Base-by-base conservation (phyloP, 2,797 vertebrate genomes). In the Chelidonichthys spinosus region DNA sequence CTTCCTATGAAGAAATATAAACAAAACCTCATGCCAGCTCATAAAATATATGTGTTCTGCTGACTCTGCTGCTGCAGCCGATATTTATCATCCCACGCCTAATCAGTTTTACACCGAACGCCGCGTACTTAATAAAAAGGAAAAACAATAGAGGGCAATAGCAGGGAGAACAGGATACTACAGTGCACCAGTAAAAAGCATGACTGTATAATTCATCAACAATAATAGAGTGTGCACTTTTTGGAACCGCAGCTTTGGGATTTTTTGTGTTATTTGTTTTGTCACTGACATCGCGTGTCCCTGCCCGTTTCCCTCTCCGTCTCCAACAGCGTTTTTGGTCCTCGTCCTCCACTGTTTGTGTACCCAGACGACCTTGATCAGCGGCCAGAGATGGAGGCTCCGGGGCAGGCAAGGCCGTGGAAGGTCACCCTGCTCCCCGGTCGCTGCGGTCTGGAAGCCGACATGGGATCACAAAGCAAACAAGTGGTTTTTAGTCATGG, bases 381-480 rank as follows among this genome's bases (percentile, higher is more conserved):
- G n/a, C 66, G 33, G 85, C 89, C 90, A 91, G 83, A 74, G 79
- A 83, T 86, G 39, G 86, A 10, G 80, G 84, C 77, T 74, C 44
- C 4, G 0, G 82, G 73, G 71, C 79, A 68, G 81, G 43, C 75
- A 11, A 73, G 75, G 85, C 83, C 32, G 3, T 69, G 74, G 61
- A 83, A 87, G 84, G 93, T 89, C 78, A 78, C 79, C 66, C 85
- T 79, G 85, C 74, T 85, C 89, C 74, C 61, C 59, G 91, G 92
- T 93, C 92, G 91, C 63, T 33, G 82, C 55, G 90, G 85, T 89
- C 90, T 91, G 85, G 83, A 89, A 79, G 78, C 83, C 63, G 73
- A 80, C 81, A 60, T 56, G 61, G 75, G 69, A 81, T 87, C 79
- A 68, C 74, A 75, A 78, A 76, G 85, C 88, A 92, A 92, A 93